A percentile compares a stretch with the other conserved stretches of the same genome.
These are phyloP conservation scores for Prosopocoilus inquinatus DNA, from an alignment of 2,888 invertebrate genomes.

Conservation along the genomic window DNA sequence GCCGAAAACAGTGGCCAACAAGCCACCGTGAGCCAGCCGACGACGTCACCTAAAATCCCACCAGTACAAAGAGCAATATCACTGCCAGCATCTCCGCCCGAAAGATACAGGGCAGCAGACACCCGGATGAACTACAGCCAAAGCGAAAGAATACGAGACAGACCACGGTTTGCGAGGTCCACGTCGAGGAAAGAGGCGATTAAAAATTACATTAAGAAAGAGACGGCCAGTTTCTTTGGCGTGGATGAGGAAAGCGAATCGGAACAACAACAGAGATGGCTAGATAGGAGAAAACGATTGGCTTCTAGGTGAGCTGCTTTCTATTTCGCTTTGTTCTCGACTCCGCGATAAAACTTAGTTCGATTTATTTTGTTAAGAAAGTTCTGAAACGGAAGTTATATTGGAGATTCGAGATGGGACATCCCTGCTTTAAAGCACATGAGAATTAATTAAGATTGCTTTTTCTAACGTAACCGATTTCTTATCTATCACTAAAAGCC, in stretches of 20 bases:
- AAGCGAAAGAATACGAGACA: constrained; percentile 43
- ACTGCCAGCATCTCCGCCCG: constrained; percentile 28
- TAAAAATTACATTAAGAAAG: constrained; percentile 69
- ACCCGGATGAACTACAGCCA: constrained; percentile 41
- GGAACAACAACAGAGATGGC: constrained; percentile 73
- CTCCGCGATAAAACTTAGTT: not conserved
- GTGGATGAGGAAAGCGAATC: constrained; percentile 76
- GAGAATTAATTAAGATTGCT: too few species aligned
- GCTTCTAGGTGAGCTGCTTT: constrained; percentile 61
- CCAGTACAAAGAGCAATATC: constrained; percentile 38
- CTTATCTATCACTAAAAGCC: too few species aligned
- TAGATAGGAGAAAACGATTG: constrained; percentile 75
- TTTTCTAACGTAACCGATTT: too few species aligned
- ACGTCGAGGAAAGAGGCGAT: constrained; percentile 51
- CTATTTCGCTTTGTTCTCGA: not conserved
- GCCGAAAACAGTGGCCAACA: constrained; percentile 11
- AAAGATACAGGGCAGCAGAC: constrained; percentile 27
- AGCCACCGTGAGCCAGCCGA: constrained; percentile 8
- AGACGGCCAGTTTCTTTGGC: constrained; percentile 83
- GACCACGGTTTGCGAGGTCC: constrained; percentile 48
- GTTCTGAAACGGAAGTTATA: too few species aligned
- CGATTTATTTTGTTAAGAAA: too few species aligned
- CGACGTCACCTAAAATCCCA: constrained; percentile 21
- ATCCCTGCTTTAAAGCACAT: too few species aligned
- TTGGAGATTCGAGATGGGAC: too few species aligned